These are phyloP conservation scores for Pachypeltis micranthus DNA, from an alignment of 1,140 invertebrate species.

Conservation along the genomic window DNA sequence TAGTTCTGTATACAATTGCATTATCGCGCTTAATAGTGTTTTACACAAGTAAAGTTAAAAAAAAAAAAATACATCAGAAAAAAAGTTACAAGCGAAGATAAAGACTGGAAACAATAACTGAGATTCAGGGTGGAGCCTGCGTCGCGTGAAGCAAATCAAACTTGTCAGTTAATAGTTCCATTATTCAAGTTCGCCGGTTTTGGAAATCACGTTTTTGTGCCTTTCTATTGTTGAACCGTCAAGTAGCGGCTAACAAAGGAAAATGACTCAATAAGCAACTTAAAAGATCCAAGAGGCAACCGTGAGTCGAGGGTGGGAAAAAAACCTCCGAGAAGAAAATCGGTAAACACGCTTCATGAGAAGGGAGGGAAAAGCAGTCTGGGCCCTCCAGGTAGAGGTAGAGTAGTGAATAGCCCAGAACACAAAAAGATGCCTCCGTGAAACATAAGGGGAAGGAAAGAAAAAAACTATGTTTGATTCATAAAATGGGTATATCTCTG, in stretches of 20 bases:
- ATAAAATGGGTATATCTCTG: slow-evolving; percentile 3
- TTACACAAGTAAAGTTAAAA: no score
- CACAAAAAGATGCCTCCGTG: background rate
- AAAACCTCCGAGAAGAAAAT: background rate
- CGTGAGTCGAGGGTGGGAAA: background rate
- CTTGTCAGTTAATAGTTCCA: background rate
- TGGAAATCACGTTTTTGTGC: background rate
- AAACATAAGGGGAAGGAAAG: no score
- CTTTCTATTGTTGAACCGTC: slow-evolving; percentile 5
- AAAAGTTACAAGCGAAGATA: no score
- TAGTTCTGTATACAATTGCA: no score
- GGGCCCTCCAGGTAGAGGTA: background rate
- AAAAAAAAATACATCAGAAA: no score
- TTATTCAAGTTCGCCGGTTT: background rate
- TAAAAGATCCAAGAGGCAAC: background rate
- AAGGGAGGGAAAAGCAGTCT: background rate
- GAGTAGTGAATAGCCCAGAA: background rate
- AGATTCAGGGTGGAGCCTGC: no score
- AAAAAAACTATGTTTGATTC: slow-evolving; percentile 3
- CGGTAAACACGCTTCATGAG: background rate
- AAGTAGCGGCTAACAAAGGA: background rate
- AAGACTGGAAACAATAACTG: no score
- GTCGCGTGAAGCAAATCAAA: background rate
- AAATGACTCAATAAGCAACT: slow-evolving; percentile 9
- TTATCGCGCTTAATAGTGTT: no score